phyloP scores from a whole-genome alignment of 2,888 invertebrate genomes.

The Drosophila borborema region DNA sequence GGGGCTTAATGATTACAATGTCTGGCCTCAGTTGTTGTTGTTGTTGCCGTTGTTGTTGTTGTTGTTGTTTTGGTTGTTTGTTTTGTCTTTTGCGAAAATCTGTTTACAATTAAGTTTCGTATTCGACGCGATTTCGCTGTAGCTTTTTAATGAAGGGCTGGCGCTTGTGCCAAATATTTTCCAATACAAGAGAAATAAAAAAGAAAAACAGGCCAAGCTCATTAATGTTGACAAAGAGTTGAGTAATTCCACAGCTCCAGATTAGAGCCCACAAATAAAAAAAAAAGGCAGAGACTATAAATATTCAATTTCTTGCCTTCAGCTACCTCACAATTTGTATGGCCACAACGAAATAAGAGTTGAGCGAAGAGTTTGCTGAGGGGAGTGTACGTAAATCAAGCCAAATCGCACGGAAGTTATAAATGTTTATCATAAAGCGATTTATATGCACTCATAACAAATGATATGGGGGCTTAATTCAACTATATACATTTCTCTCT shows the following conservation, averaged over 20 bases:
- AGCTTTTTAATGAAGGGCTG: conserved; percentile 74
- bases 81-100: conserved; percentile 65
- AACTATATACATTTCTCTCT: background rate
- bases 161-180: conserved; percentile 61
- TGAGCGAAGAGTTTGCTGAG: background rate
- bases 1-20: conserved; percentile 79
- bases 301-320: conserved; percentile 12
- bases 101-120: conserved; percentile 75
- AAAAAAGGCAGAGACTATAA: conserved; percentile 15
- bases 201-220: conserved; percentile 42
- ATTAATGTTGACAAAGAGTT: conserved; percentile 58
- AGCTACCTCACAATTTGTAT: conserved; percentile 46
- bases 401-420: conserved; percentile 69
- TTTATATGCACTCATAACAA: conserved; percentile 54
- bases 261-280: background rate
- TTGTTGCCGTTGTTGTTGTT: background rate
- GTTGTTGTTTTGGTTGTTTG: conserved; percentile 47
- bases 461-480: conserved; percentile 41
- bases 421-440: conserved; percentile 72
- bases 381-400: conserved; percentile 59
- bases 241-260: conserved; percentile 27
- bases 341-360: conserved; percentile 43
- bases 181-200: background rate
- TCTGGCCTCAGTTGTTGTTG: conserved; percentile 50
- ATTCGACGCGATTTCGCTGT: conserved; percentile 46